phyloP scores from a whole-genome alignment of 2,797 vertebrate species.

The Sebastes variabilis region DNA sequence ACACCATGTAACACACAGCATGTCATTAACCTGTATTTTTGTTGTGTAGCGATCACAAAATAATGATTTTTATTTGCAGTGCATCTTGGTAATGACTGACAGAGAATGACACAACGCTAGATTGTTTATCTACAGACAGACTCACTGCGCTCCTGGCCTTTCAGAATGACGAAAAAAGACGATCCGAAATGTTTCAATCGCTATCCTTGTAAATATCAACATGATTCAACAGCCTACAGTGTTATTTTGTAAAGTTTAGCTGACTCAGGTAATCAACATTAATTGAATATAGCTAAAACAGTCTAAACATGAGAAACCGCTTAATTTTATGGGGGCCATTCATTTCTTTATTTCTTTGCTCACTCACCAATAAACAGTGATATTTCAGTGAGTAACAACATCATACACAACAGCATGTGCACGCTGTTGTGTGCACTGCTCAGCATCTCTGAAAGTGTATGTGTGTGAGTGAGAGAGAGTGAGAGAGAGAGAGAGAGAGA shows the following conservation, averaged over 20 bases:
- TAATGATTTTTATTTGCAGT: background rate
- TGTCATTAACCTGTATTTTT: too few relatives aligned
- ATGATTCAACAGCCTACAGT: background rate
- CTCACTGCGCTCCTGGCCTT: background rate
- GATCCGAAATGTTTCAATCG: background rate
- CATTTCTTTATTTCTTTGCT: background rate
- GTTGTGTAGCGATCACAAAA: accelerated
- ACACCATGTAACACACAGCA: too few relatives aligned
- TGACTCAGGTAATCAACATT: background rate
- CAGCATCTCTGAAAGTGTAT: background rate
- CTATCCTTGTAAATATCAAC: background rate
- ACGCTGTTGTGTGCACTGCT: background rate
- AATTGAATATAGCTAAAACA: background rate
- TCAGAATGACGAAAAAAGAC: background rate
- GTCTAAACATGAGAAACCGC: background rate
- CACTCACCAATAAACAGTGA: background rate
- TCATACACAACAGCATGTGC: background rate
- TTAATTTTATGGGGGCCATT: background rate
- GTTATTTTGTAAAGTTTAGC: background rate
- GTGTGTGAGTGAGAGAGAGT: background rate
- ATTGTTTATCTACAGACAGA: background rate
- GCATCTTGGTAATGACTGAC: too few relatives aligned
- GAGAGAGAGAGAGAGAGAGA: accelerated
- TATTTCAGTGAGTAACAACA: background rate
- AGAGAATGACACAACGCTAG: background rate